Evolutionary conservation across 2,113 vertebrate species (phyloP), one percentile per base, ranked within the genome.

Genomic region (Anhinga rufa): DNA sequence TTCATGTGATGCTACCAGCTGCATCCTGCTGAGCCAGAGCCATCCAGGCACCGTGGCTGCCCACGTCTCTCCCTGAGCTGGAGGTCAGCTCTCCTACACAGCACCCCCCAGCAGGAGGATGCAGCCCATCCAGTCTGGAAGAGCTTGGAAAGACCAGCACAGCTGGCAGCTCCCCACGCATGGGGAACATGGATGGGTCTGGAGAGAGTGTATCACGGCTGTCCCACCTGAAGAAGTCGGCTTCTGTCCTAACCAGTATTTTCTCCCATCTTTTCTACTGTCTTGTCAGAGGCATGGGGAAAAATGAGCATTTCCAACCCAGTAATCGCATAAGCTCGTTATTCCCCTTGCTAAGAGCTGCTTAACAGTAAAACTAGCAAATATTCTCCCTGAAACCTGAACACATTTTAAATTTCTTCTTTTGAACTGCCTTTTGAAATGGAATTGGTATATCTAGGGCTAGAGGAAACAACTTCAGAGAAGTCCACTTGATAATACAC

Each of bases 121-220:
- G 32, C n/a, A 90, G 79, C 29, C 49, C 44, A 58, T 52, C 52
- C 49, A 68, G 74, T 52, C 82, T 57, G 28, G 42, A 68, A 84
- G 12, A 79, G 51, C 32, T 51, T 61, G 31, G 40, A 48, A 78
- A 79, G 19, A 32, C 31, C 70, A 68, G 52, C 25, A 40, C 17
- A 92, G 55, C 10, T 8, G 1, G 14, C 3, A 2, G n/a, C 36
- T 32, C 17, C 18, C 9, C 52, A n/a, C 0, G 2, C 14, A 21
- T 3, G 3, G 7, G 29, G 54, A 86, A 74, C 29, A 24, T 2
- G 4, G n/a, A 46, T 29, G 29, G n/a, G 17, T 61, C 38, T 84
- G 55, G 31, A 81, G 24, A 36, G 34, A 22, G 32, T 0, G 6
- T 10, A 44, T 55, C 68, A 25, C 0, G 4, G 34, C 74, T 91